Evolutionary conservation across 2,888 invertebrate species (phyloP), one percentile per base, ranked within the genome.

Genomic region (Dione vanillae): DNA sequence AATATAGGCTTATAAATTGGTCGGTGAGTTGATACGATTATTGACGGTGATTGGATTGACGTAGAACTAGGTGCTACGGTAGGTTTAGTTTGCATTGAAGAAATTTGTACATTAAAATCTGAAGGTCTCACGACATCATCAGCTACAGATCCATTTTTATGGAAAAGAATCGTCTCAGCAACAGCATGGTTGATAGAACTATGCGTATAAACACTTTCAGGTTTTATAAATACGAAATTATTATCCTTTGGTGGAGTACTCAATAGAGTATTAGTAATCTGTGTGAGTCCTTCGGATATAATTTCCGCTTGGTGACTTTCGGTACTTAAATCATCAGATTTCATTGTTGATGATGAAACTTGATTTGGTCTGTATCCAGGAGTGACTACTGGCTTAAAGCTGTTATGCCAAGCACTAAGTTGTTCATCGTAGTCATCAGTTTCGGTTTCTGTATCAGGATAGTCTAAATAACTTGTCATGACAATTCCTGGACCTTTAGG

Each of bases 111-210:
- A 75, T 90, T 88, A 65, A 94, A 93, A 78, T 94, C 95, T 73
- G 92, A 92, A 0, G 93, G 94, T 73, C 93, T 87, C 0, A 85
- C 90, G 0, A 93, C 87, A 72, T 94, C 94, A 72, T 93, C 90
- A 0, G 94, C 94, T 41, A 94, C 89, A 20, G 94, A 90, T 62
- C 95, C 95, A 77, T 94, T 94, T 69, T 86, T 84, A 75, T 95
- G 94, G 2, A 95, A 84, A 0, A 96, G 81, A 67, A 95, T 92
- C 0, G 96, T 95, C 70, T 96, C 96, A 12, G 96, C 95, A 0
- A 93, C 89, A 2, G 93, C 94, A 78, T 95, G 94, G 9, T 94
- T 93, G 47, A 95, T 95, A 41, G 94, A 94, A 76, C 95, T 95
- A 64, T 95, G 94, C 0, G 88, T 86, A 74, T 92, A 93, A 27